Evolutionary conservation across 2,797 vertebrate species (phyloP).

Genomic region (Hafferia zeledoni): DNA sequence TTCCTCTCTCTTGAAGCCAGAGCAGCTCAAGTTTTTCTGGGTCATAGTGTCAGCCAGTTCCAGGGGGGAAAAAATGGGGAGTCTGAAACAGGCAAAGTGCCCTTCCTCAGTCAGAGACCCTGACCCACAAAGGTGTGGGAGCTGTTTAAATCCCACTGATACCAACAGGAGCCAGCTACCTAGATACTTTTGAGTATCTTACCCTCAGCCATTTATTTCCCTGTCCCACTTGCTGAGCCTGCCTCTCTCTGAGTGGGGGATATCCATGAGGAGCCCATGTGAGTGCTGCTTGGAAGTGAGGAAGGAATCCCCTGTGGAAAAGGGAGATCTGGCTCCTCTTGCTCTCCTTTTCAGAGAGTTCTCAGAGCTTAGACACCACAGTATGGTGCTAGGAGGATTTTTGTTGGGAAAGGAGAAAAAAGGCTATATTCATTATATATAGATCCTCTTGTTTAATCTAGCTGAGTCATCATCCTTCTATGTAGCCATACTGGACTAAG

Average conservation of each 20-base stretch:
- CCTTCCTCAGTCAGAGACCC: background rate
- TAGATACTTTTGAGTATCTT: background rate
- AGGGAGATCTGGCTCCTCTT: background rate
- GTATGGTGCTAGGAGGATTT: background rate
- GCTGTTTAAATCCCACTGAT: background rate
- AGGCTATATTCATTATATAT: background rate
- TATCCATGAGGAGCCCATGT: background rate
- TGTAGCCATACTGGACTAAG: background rate
- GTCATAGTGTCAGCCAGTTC: background rate
- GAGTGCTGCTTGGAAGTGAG: background rate
- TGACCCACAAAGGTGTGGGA: background rate
- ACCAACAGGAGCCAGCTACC: background rate
- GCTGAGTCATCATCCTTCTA: background rate
- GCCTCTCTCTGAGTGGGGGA: background rate
- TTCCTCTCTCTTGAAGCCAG: background rate
- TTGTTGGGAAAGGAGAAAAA: background rate
- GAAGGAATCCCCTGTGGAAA: background rate
- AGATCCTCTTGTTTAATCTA: background rate
- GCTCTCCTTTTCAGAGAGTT: background rate
- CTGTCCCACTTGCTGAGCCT: background rate
- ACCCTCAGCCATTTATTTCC: background rate
- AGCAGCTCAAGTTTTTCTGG: background rate
- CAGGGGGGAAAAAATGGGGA: background rate
- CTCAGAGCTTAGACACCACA: background rate
- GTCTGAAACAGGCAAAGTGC: background rate